Evolutionary conservation across 1,140 invertebrate genomes (phyloP).

Genomic region (Neodiprion lecontei): DNA sequence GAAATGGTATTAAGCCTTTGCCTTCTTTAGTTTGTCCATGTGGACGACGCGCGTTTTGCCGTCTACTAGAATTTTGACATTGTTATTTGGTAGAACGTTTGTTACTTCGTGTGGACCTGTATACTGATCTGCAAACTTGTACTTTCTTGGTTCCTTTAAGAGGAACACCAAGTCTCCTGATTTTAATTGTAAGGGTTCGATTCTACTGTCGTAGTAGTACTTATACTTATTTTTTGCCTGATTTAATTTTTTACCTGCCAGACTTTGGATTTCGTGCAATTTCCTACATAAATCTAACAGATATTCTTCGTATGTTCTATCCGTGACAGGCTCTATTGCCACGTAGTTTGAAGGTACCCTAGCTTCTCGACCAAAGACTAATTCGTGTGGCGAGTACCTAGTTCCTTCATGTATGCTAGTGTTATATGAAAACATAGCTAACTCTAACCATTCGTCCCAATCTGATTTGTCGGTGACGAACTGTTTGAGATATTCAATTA

Average conservation of each 20-base stretch:
- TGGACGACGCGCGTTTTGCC: slow-evolving; percentile 14
- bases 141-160: slow-evolving; percentile 16
- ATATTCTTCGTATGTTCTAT: slow-evolving; percentile 18
- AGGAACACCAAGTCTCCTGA: slow-evolving; percentile 21
- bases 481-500: slow-evolving; percentile 15
- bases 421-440: background rate
- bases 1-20: no score
- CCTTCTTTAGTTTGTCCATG: background rate
- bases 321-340: background rate
- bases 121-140: slow-evolving; percentile 15
- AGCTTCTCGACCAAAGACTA: slow-evolving; percentile 2
- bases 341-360: background rate
- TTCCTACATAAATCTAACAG: background rate
- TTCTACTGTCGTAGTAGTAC: slow-evolving; percentile 17
- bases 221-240: slow-evolving; percentile 6
- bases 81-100: slow-evolving; percentile 12
- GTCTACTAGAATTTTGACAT: slow-evolving; percentile 14
- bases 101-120: slow-evolving; percentile 16
- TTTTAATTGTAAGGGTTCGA: slow-evolving; percentile 15
- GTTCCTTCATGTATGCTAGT: slow-evolving; percentile 8
- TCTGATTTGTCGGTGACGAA: background rate
- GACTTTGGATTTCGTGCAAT: background rate
- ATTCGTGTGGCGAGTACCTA: background rate
- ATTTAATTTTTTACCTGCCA: slow-evolving; percentile 9
- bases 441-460: slow-evolving; percentile 12